Evolutionary conservation across 1,140 invertebrate genomes (phyloP).

Genomic region (Doryteuthis pealeii): DNA sequence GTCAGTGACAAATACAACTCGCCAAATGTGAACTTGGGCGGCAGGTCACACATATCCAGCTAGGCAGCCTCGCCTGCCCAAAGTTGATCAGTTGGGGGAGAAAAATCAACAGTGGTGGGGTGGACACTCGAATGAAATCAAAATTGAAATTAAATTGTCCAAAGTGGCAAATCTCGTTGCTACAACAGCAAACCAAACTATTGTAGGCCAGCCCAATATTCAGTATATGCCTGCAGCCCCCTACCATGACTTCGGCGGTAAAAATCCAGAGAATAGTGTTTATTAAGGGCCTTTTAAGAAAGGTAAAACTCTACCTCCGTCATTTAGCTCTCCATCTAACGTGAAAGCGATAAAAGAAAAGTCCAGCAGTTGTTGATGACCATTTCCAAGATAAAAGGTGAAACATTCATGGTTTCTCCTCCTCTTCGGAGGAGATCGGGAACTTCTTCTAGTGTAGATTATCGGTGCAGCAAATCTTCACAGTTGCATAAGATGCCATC

Average conservation of each 20-base stretch:
- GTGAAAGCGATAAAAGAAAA: background rate
- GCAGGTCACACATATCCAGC: no score
- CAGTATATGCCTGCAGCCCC: slow-evolving; percentile 18
- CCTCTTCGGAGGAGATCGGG: background rate
- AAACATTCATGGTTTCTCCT: background rate
- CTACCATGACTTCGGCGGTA: background rate
- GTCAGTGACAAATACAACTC: no score
- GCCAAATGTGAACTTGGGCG: no score
- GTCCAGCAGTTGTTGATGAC: slow-evolving; percentile 6
- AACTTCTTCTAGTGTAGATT: background rate
- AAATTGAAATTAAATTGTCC: slow-evolving; percentile 32
- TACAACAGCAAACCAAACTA: slow-evolving; percentile 19
- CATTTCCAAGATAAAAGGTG: background rate
- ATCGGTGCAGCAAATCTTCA: background rate
- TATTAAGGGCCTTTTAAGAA: slow-evolving; percentile 83
- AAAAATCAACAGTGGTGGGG: no score
- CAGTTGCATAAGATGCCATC: background rate
- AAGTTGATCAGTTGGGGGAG: no score
- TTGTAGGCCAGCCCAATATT: slow-evolving; percentile 26
- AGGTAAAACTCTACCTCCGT: slow-evolving; percentile 61
- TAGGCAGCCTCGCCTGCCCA: no score
- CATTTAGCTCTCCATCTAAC: background rate
- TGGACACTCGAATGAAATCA: slow-evolving; percentile 22
- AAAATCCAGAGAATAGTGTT: slow-evolving; percentile 69
- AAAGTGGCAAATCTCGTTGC: background rate